Percentiles rank a stretch among this genome's conserved stretches.
Conservation (phyloP, 2,888 invertebrate species). For the Drosophila helvetica region DNA sequence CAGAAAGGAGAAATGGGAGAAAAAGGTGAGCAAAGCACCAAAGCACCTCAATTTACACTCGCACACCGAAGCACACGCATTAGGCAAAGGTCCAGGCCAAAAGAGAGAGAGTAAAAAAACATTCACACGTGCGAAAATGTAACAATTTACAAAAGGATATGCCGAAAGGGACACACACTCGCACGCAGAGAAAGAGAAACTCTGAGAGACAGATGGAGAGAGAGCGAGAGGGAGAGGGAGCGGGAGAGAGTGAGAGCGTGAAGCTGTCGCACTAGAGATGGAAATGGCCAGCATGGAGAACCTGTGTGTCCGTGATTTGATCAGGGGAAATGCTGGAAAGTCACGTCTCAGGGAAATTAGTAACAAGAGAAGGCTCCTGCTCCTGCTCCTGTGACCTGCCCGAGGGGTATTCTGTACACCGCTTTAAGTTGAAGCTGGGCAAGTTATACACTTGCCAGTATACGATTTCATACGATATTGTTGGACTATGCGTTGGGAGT, state of each 20-base stretch:
- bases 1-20: constrained; percentile 41
- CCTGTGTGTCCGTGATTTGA: constrained; percentile 38
- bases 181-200: constrained; percentile 10
- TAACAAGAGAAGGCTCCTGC: constrained; percentile 27
- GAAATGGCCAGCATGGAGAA: constrained; percentile 25
- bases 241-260: no score
- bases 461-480: background rate
- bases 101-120: constrained; percentile 28
- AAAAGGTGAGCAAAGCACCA: constrained; percentile 57
- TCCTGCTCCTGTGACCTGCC: constrained; percentile 15
- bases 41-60: constrained; percentile 64
- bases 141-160: constrained; percentile 65
- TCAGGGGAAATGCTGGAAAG: constrained; percentile 34
- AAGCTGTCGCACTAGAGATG: constrained; percentile 36
- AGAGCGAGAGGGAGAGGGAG: constrained; percentile 4
- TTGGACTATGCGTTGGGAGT: background rate
- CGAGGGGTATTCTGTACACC: constrained; percentile 8
- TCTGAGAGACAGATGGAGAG: background rate
- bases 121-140: constrained; percentile 69
- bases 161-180: constrained; percentile 33
- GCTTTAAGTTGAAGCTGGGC: constrained; percentile 4
- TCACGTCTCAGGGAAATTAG: constrained; percentile 43
- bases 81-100: constrained; percentile 34
- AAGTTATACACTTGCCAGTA: background rate
- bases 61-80: constrained; percentile 24